Evolutionary conservation across 1,140 invertebrate genomes (phyloP).

Genomic region (Heliconius hermathena): DNA sequence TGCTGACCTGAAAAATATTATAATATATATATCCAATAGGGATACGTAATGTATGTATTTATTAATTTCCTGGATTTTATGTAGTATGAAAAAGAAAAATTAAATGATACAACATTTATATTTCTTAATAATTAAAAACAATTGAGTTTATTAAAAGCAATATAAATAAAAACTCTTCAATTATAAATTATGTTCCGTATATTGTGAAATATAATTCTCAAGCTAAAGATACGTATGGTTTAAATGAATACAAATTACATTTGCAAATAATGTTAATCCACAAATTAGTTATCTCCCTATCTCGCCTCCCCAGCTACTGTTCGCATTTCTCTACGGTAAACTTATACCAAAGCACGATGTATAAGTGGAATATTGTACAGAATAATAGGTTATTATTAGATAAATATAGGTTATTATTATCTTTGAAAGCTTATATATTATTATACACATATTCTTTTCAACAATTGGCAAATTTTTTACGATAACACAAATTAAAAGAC

Average conservation of each 20-base stretch:
- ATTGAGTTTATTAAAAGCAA: too few species aligned
- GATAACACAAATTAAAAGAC: too few species aligned
- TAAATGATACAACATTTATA: too few species aligned
- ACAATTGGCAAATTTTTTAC: too few species aligned
- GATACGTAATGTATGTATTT: too few species aligned
- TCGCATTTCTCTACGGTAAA: constrained; percentile 28
- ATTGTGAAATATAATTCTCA: neutral
- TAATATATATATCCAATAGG: too few species aligned
- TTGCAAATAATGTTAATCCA: constrained; percentile 75
- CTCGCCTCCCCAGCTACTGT: constrained; percentile 43
- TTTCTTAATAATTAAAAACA: too few species aligned
- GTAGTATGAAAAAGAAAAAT: too few species aligned
- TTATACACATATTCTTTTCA: too few species aligned
- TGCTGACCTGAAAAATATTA: too few species aligned
- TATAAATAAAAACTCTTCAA: neutral
- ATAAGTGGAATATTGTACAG: constrained; percentile 9
- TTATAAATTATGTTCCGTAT: neutral
- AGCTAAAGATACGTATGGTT: constrained; percentile 47
- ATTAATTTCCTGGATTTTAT: too few species aligned
- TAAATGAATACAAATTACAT: constrained; percentile 78
- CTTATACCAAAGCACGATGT: constrained; percentile 2
- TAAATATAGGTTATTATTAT: neutral
- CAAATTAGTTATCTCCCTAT: constrained; percentile 65
- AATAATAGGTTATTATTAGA: neutral
- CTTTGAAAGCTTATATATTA: too few species aligned